Evolutionary conservation across 30 jellyfish, hydroid and myxozoan species (phyloP).

Genomic region (Hydra vulgaris): DNA sequence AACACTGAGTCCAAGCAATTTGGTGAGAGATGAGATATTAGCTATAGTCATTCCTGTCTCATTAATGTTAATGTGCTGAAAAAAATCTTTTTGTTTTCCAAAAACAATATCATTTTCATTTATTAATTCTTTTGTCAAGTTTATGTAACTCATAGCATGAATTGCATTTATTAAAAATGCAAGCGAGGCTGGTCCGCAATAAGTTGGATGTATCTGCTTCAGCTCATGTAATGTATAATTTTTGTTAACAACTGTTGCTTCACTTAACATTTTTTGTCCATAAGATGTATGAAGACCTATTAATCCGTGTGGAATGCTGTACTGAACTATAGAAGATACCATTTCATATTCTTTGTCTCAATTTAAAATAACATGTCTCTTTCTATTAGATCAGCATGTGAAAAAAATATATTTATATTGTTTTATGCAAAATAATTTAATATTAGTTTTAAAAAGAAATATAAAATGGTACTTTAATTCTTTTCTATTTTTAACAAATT

Average conservation of each 20-base stretch:
- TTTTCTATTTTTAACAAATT: too few relatives aligned
- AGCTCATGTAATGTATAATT: not conserved
- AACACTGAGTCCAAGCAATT: not conserved
- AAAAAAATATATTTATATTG: too few relatives aligned
- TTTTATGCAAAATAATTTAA: too few relatives aligned
- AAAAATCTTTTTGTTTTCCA: not conserved
- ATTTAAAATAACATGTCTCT: too few relatives aligned
- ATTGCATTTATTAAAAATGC: conserved; percentile 6
- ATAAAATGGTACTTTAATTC: too few relatives aligned
- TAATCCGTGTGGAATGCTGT: not conserved
- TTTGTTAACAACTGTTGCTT: conserved; percentile 1
- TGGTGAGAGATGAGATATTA: not conserved
- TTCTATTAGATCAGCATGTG: too few relatives aligned
- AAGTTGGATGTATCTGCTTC: conserved; percentile 7
- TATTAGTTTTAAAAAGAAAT: too few relatives aligned
- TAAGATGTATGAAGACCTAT: not conserved
- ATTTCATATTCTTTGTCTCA: too few relatives aligned
- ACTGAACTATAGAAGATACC: not conserved
- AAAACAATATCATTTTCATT: not conserved
- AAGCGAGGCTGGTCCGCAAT: conserved; percentile 26
- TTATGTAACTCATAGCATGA: not conserved
- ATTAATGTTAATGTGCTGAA: not conserved
- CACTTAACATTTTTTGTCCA: not conserved
- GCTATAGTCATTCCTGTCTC: not conserved
- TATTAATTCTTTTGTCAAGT: not conserved